Base-by-base conservation (phyloP, 2,113 vertebrate genomes). In the Riparia riparia region DNA sequence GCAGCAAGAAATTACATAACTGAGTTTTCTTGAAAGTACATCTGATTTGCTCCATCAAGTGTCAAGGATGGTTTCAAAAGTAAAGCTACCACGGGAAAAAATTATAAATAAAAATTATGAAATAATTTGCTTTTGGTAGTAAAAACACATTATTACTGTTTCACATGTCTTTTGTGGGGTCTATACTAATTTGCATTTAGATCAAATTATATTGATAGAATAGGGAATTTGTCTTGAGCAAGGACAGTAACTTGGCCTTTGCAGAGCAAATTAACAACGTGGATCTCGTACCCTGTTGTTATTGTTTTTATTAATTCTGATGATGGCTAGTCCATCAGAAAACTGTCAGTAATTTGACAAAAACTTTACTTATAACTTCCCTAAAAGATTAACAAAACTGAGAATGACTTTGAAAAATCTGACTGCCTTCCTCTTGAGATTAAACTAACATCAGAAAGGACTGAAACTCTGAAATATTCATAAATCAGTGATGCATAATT, bases 401-500 rank as follows among this genome's bases (percentile, higher is more conserved):
- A 60, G 44, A 80, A 77, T 45, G 41, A 83, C 82, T 82, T 86
- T 63, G 56, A 82, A 89, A 93, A 89, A 89, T 44, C 19, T 68
- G 3, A 82, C 82, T 88, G 22, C 84, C 82, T 89, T 77, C 34
- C 72, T 65, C 65, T 61, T 69, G 93, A 94, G 90, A 82, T 71
- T 82, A 91, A 94, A 81, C 71, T 31, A 51, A 66, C 41, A 82
- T 31, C 39, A 92, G 45, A 88, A 93, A 79, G 65, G n/a, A 51
- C 49, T 89, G 71, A 86, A 78, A 86, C 26, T 54, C 64, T 82
- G 82, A 91, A 89, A 95, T 96, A 92, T 89, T 93, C 51, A 93
- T 92, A 84, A 61, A 89, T 89, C 77, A 76, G 19, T 68, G 61
- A 91, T 86, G 79, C 42, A 96, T 88, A 82, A 92, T 97, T 95